Evolutionary conservation across 2,888 invertebrate species (phyloP), one percentile per base, ranked within the genome.

Genomic region (Lepidochrysops patricia): DNA sequence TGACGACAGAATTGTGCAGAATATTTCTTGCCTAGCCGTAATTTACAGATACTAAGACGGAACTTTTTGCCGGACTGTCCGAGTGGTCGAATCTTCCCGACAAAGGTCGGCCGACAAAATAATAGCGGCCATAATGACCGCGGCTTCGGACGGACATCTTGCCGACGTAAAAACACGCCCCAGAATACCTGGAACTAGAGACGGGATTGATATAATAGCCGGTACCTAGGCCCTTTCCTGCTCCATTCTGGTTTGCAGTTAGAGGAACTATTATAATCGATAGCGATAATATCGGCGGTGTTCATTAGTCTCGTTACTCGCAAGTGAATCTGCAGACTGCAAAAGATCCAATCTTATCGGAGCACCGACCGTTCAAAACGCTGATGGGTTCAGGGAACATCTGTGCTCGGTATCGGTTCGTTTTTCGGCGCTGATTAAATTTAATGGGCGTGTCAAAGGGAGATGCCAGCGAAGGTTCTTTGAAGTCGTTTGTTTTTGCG

Each of bases 361-460:
- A 12, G n/a, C 37, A 15, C 37, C 43, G 43, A 43, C 1, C 19
- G 43, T 13, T 23, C 12, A 9, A 19, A 19, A 43, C 9, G 19
- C 23, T 4, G 43, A 43, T 43, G 43, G 19, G 43, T 43, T 43
- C 43, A 43, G 43, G 19, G 43, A 43, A 43, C 43, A 43, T 43
- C 43, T 43, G 43, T 43, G 43, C 15, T 15, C 37, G 19, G 0
- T 15, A 9, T 43, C 19, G 13, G 19, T 23, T 43, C 15, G 43
- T 43, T 43, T 43, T 43, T 43, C 15, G 52, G 13, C 52, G 15
- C 52, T 52, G 26, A 52, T 32, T 54, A 54, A 32, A 54, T 54
- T 50, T 50, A 26, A 26, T 26, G 49, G 23, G 15, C 37, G 13
- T n/a, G 15, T 29, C 32, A 43, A 26, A 12, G 58, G 43, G 60